Base-by-base conservation (phyloP, 2,797 vertebrate genomes). In the Coregonus sp. region DNA sequence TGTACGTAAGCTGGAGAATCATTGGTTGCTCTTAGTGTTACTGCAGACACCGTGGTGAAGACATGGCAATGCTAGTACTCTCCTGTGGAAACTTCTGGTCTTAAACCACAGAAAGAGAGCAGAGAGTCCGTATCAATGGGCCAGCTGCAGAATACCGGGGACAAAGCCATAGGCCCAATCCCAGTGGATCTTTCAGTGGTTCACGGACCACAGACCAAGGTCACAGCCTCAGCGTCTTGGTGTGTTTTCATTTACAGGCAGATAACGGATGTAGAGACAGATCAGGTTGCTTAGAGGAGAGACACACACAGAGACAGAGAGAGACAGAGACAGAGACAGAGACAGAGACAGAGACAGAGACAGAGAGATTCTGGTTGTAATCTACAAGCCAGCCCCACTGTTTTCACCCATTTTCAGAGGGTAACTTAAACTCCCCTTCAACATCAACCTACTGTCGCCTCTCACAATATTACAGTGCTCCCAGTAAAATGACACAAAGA, bases 401-500 rank as follows among this genome's bases (percentile, higher is more conserved):
- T 87, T 81, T 86, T 84, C 66, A 78, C 66, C 74, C 79, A 84
- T 78, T 86, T 81, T 86, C 79, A 85, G 83, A 78, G 75, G 75
- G 89, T 86, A 92, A 93, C 83, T 79, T 40, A 80, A 91, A 78
- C 85, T 82, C 78, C 51, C 70, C 47, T 71, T 50, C 59, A 86
- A 82, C 80, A 85, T 83, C 84, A 88, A 78, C 83, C 82, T 40
- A 83, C 87, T 91, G 89, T 92, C 56, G 11, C 72, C 51, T 75
- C 85, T 88, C 82, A 82, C 81, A 86, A 88, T 78, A 83, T 87
- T 86, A 89, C 88, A 88, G 76, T 70, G 78, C 79, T 85, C 74
- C 59, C 69, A 73, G 78, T 87, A 75, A 87, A 87, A 79, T 69
- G 2, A 12, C 40, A 89, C 89, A 91, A 86, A 78, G 80, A 51